Percentiles rank a stretch among this genome's conserved stretches.
These are phyloP conservation scores for Spongilla lacustris DNA, from an alignment of 37 sponge, comb jelly and placozoan genomes.

Conservation along the genomic window DNA sequence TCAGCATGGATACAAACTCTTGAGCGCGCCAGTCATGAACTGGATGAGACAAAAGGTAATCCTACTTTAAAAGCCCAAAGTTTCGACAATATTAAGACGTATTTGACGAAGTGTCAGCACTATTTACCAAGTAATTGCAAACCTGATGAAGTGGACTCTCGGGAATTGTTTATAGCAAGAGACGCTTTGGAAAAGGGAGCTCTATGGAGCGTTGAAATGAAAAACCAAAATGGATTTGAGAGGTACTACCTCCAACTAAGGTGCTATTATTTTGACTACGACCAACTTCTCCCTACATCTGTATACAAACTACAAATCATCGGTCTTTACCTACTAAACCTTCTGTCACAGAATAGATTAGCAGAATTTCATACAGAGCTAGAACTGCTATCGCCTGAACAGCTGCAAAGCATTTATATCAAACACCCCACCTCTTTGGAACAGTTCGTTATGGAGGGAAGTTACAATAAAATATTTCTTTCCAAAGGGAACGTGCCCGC, in stretches of 20 bases:
- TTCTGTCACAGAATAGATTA: conserved; percentile 90
- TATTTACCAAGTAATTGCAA: background rate
- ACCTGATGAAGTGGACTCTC: conserved; percentile 23
- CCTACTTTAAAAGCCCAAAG: background rate
- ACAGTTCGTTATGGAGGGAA: conserved; percentile 98
- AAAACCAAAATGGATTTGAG: conserved; percentile 88
- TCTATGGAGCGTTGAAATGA: conserved; percentile 87
- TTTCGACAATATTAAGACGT: background rate
- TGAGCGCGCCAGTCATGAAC: background rate
- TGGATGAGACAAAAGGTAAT: background rate
- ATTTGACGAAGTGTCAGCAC: background rate
- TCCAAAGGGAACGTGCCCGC: conserved; percentile 91
- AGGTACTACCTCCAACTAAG: conserved; percentile 94
- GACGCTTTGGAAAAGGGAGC: conserved; percentile 95
- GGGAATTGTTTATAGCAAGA: conserved; percentile 72
- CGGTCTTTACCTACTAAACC: conserved; percentile 89
- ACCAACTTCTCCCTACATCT: conserved; percentile 61
- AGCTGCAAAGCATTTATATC: conserved; percentile 86
- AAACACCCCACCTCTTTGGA: conserved; percentile 90
- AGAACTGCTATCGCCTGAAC: conserved; percentile 80
- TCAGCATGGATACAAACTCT: background rate
- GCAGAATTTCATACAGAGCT: conserved; percentile 97
- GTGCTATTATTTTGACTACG: conserved; percentile 93
- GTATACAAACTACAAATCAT: conserved; percentile 84
- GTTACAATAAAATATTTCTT: conserved; percentile 95